Base-by-base conservation (phyloP, 2,888 invertebrate species). In the Clivina fossor region DNA sequence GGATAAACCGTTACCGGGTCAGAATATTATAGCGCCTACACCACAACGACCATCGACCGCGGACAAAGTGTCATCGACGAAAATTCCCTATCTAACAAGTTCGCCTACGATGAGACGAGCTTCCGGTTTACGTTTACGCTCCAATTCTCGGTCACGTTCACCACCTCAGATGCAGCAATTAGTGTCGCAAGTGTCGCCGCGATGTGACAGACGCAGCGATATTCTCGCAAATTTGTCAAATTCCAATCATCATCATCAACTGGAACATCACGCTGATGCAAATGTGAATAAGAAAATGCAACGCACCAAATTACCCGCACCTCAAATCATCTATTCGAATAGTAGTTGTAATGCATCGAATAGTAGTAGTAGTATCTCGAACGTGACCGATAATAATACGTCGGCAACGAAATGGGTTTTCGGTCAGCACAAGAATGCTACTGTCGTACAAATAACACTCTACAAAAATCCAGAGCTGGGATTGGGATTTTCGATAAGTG, bases 401-500 rank as follows among this genome's bases (percentile, higher is more conserved):
- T n/a, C n/a, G n/a, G 70, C 67, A 38, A 66, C 70, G 19, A 72
- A 72, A 58, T 79, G 79, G 80, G 76, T 79, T 64, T 79, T 79
- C 65, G 79, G 80, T 30, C 73, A 71, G n/a, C 78, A 79, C 62
- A 74, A 72, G 63, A 77, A 79, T 62, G 76, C 76, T 32, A 75
- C 75, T 59, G 78, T 79, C 59, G 74, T 78, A 11, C 69, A 70
- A 61, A 62, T 71, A 5, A 66, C 67, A 28, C 58, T 70, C 33
- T 62, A 65, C 3, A 80, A 79, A 67, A 77, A 76, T 67, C 78
- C 79, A 51, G 77, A 77, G 15, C 71, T 80, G 32, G n/a, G n/a
- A n/a, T n/a, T n/a, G n/a, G 80, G 80, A 50, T 80, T 81, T 64
- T 78, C 77, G 58, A 78, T 80, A 59, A 75, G 76, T 16, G 79